Conservation (phyloP, 2,888 invertebrate genomes). For the Nebria brevicollis region DNA sequence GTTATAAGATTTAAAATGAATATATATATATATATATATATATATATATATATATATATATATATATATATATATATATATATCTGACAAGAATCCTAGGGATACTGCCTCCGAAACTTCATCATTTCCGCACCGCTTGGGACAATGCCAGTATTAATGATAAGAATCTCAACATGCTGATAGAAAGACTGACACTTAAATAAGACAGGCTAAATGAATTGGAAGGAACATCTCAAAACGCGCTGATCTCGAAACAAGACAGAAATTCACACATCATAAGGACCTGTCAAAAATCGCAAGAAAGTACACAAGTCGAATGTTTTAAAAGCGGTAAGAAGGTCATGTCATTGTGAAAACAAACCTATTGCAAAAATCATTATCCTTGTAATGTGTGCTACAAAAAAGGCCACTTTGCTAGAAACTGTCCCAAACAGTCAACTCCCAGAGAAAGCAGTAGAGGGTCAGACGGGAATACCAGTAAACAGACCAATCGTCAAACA, state of each 20-base stretch:
- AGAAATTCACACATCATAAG: background rate
- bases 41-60: no score
- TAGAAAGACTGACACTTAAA: no score
- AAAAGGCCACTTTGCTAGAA: conserved; percentile 31
- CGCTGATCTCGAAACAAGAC: background rate
- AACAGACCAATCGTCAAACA: no score
- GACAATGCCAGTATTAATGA: background rate
- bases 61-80: no score
- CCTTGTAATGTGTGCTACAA: conserved; percentile 23
- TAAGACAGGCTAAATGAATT: no score
- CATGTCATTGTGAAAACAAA: conserved; percentile 34
- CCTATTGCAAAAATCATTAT: conserved; percentile 25
- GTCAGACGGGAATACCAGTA: no score
- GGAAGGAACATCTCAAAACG: background rate
- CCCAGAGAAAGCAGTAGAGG: no score
- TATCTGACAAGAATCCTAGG: conserved; percentile 17
- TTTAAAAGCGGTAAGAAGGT: conserved; percentile 25
- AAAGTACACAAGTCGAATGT: conserved; percentile 7
- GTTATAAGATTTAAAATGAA: no score
- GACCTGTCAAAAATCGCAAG: background rate
- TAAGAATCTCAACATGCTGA: no score
- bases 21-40: no score
- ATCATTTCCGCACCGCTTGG: conserved; percentile 28
- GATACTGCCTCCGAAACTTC: conserved; percentile 10
- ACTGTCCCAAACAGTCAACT: background rate